Conservation (phyloP, 2,888 invertebrate genomes). For the Drosophila kuntzei region DNA sequence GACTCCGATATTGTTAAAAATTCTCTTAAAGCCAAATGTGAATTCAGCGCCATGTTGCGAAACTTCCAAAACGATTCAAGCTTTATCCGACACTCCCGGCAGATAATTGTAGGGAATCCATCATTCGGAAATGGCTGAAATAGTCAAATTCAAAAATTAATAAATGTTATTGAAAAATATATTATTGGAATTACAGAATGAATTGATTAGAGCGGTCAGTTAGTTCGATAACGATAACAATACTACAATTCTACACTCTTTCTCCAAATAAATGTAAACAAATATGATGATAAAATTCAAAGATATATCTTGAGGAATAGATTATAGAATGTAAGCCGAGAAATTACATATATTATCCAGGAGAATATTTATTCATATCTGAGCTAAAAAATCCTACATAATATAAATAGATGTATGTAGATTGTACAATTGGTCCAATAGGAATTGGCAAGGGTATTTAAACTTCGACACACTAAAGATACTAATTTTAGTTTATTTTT, state of each 20-base stretch:
- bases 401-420: neutral
- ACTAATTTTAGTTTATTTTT: neutral
- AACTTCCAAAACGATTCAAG: conserved; percentile 92
- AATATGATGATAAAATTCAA: too few species aligned
- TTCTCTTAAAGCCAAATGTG: conserved; percentile 91
- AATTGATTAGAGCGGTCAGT: too few species aligned
- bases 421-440: neutral
- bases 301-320: too few species aligned
- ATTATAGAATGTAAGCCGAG: too few species aligned
- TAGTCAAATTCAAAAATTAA: conserved; percentile 4
- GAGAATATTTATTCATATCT: too few species aligned
- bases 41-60: conserved; percentile 91
- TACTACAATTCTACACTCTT: too few species aligned
- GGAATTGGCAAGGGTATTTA: neutral
- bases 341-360: too few species aligned
- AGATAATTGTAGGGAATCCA: conserved; percentile 91
- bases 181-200: too few species aligned
- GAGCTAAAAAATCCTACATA: too few species aligned
- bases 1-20: conserved; percentile 91
- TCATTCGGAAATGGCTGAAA: conserved; percentile 88
- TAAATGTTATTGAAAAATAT: too few species aligned
- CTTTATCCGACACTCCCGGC: conserved; percentile 91
- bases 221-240: too few species aligned
- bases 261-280: too few species aligned
- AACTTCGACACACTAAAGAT: neutral